A percentile compares a stretch with the other conserved stretches of the same genome.
Evolutionary conservation across 2,113 vertebrate species (phyloP).

Genomic region (Pontoporia blainvillei): DNA sequence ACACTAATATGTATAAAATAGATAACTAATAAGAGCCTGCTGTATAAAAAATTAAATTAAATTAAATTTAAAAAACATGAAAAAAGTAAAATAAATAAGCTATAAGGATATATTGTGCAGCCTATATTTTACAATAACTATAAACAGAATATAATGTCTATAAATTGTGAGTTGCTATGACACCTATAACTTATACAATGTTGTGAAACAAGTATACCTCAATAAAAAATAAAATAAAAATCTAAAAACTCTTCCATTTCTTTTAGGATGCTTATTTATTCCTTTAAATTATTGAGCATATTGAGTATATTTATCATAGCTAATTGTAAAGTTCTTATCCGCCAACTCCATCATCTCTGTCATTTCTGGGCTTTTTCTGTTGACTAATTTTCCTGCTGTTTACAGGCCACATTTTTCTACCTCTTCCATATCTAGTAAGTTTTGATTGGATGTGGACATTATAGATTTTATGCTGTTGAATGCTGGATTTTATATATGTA

Average conservation of each 20-base stretch:
- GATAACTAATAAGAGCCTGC: too few relatives aligned
- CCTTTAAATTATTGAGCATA: not conserved
- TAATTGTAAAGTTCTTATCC: not conserved
- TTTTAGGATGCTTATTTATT: not conserved
- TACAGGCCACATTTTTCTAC: not conserved
- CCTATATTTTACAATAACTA: too few relatives aligned
- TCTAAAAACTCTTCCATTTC: not conserved
- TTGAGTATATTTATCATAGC: not conserved
- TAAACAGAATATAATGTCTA: too few relatives aligned
- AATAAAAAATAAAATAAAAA: too few relatives aligned
- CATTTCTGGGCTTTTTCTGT: not conserved
- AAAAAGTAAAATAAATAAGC: too few relatives aligned
- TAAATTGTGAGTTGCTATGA: too few relatives aligned
- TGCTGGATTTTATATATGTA: not conserved
- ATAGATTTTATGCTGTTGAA: not conserved
- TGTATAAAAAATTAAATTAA: too few relatives aligned
- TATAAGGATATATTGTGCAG: too few relatives aligned
- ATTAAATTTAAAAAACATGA: too few relatives aligned
- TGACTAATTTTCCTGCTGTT: not conserved
- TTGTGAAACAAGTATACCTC: too few relatives aligned
- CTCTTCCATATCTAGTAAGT: not conserved
- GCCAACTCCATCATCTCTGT: not conserved
- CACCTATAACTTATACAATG: too few relatives aligned
- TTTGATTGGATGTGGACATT: not conserved
- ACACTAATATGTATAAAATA: too few relatives aligned